Percentiles rank a stretch among this genome's conserved stretches.
phyloP scores from a whole-genome alignment of 2,888 invertebrate genomes.

The Ormyrus rosae region DNA sequence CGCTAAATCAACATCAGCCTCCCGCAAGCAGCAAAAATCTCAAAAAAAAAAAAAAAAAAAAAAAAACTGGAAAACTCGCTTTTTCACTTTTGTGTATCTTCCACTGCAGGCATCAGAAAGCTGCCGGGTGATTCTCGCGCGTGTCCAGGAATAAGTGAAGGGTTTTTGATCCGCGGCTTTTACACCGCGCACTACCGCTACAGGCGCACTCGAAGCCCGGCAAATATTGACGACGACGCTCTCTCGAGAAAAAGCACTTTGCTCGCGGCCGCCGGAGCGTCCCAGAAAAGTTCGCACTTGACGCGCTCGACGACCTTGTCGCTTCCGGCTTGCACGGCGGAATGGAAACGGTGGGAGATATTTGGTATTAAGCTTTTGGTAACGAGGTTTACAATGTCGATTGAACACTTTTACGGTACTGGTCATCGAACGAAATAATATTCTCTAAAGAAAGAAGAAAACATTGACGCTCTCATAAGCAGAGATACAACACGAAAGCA shows the following conservation, averaged over 20 bases:
- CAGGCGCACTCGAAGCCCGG: slow-evolving; percentile 34
- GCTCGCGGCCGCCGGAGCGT: not conserved
- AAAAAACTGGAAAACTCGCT: not conserved
- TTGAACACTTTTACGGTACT: too few species aligned
- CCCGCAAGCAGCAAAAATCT: too few species aligned
- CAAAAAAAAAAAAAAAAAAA: too few species aligned
- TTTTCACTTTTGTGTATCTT: not conserved
- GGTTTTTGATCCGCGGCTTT: slow-evolving; percentile 59
- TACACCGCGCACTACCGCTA: not conserved
- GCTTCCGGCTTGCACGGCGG: slow-evolving; percentile 47
- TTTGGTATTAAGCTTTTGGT: not conserved
- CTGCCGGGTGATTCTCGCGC: not conserved
- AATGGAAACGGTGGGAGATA: slow-evolving; percentile 4
- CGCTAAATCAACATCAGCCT: too few species aligned
- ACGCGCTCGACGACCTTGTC: slow-evolving; percentile 45
- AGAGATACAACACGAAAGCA: too few species aligned
- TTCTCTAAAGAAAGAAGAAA: too few species aligned
- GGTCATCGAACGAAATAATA: too few species aligned
- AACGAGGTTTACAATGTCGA: not conserved
- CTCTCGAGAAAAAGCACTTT: slow-evolving; percentile 39
- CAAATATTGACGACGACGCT: slow-evolving; percentile 60
- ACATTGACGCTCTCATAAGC: too few species aligned
- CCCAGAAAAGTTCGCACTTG: not conserved
- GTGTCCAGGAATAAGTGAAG: slow-evolving; percentile 64
- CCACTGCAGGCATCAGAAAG: not conserved